Evolutionary conservation across 2,113 vertebrate species (phyloP), one percentile per base, ranked within the genome.

Genomic region (Stigmatopora argus): DNA sequence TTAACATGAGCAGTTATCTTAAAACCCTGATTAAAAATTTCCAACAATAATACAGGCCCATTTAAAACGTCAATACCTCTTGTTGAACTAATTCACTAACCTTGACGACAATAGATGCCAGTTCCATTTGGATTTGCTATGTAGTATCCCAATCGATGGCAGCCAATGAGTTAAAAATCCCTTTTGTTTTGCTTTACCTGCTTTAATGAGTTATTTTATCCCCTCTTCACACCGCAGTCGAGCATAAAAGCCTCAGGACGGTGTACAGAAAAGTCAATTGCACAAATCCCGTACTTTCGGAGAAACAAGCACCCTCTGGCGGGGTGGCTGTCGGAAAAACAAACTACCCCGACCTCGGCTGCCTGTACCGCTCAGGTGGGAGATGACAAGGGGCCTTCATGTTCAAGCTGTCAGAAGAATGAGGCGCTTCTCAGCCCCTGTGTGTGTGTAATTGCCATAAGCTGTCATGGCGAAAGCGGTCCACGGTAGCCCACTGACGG

Each of bases 391-490:
- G 71, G 56, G 69, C 74, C 82, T 77, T 83, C 85, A 85, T 77
- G 80, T 84, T 74, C 19, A 72, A 66, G 63, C 71, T 80, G 83
- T 83, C 81, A 80, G 74, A 69, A 81, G 35, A 88, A 86, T 83
- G 77, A 84, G 74, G 71, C 74, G 65, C 78, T 79, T 67, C 83
- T 85, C 83, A 45, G 81, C 55, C 60, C 78, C 23, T 83, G 79
- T 78, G 78, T 83, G 67, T 81, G 66, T 87, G 79, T 89, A 90
- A 90, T 88, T 90, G 86, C 86, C 85, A 78, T 87, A 84, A 86
- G 86, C 81, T 71, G 84, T 85, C 85, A 81, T 71, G 76, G 82
- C 78, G 78, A 78, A 82, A 86, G 74, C 77, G 85, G 75, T 85
- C 88, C 88, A 90, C 90, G 89, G 89, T 88, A 88, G 80, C 75